phyloP scores from a whole-genome alignment of 2,888 invertebrate species.

The Chouioia cunea region DNA sequence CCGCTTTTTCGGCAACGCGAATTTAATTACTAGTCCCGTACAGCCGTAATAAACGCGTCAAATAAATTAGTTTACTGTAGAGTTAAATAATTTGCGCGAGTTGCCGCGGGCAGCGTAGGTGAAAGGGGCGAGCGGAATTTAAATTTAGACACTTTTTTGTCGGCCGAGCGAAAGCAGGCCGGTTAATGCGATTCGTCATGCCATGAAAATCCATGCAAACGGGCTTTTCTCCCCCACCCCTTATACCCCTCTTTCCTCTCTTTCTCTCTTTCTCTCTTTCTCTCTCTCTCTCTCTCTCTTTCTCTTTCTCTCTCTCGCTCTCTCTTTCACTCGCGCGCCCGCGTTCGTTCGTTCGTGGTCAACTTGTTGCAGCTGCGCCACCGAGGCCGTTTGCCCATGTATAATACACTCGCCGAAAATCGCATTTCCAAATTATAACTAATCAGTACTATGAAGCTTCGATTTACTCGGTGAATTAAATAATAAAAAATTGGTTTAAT shows the following conservation, averaged over 20 bases:
- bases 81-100: slow-evolving; percentile 15
- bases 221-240: slow-evolving; percentile 19
- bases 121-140: slow-evolving; percentile 17
- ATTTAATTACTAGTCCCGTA: slow-evolving; percentile 29
- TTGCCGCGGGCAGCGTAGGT: too few species aligned
- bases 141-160: slow-evolving; percentile 29
- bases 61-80: slow-evolving; percentile 31
- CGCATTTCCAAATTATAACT: slow-evolving; percentile 30
- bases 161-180: background rate
- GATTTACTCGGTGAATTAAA: too few species aligned
- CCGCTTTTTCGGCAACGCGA: slow-evolving; percentile 18
- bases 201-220: slow-evolving; percentile 45
- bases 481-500: too few species aligned
- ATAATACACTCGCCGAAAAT: slow-evolving; percentile 35
- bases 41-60: slow-evolving; percentile 26
- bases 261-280: too few species aligned
- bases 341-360: slow-evolving; percentile 29
- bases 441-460: slow-evolving; percentile 5
- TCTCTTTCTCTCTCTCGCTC: too few species aligned
- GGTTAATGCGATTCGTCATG: slow-evolving; percentile 42
- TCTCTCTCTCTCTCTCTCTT: too few species aligned
- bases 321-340: slow-evolving; percentile 9
- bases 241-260: background rate
- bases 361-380: slow-evolving; percentile 43
- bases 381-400: background rate